A percentile compares a stretch with the other conserved stretches of the same genome.
These are phyloP conservation scores for Orestias chungarensis DNA, from an alignment of 2,797 vertebrate species.

Conservation along the genomic window DNA sequence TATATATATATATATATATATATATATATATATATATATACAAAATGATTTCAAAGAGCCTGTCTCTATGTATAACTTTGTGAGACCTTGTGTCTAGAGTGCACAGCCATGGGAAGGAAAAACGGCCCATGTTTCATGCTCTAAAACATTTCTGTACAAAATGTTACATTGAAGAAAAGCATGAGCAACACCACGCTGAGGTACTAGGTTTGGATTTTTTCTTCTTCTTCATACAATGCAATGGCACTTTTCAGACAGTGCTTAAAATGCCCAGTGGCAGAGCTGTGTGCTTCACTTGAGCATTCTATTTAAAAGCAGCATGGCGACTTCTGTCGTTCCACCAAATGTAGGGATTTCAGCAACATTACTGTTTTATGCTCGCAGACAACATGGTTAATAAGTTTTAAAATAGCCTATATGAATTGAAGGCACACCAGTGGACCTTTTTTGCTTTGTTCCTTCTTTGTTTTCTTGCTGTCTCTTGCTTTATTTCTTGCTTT, in stretches of 20 bases:
- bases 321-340: background rate
- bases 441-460: background rate
- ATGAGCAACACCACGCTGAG: background rate
- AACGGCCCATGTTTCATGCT: background rate
- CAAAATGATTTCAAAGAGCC: background rate
- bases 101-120: background rate
- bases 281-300: background rate
- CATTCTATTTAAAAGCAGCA: background rate
- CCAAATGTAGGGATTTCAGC: background rate
- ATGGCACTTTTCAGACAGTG: background rate
- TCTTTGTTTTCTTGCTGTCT: no score
- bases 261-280: background rate
- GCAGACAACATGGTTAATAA: slow-evolving; percentile 1
- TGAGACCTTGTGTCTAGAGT: background rate
- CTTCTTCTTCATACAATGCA: background rate
- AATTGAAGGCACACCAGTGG: background rate
- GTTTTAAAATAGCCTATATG: background rate
- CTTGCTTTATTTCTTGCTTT: no score
- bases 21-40: background rate
- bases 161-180: background rate
- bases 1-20: background rate
- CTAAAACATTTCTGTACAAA: background rate
- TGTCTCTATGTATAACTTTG: background rate
- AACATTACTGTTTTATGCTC: background rate
- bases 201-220: slow-evolving; percentile 2